Evolutionary conservation across 2,888 invertebrate species (phyloP).

Genomic region (Rhagonycha lutea): DNA sequence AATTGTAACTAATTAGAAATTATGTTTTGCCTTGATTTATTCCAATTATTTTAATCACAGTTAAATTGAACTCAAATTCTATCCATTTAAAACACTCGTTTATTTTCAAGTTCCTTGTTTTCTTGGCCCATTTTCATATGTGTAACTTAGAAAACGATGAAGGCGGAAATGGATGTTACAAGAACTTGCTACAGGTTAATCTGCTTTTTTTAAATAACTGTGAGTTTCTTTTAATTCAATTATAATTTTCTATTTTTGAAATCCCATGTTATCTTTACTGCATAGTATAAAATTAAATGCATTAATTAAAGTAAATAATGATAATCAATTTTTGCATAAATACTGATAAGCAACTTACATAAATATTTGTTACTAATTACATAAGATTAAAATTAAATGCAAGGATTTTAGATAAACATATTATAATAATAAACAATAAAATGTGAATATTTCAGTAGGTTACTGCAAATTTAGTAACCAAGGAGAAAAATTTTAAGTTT

Average conservation of each 20-base stretch:
- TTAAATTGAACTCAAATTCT: not conserved
- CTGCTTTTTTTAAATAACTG: not conserved
- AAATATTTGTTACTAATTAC: not conserved
- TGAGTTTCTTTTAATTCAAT: not conserved
- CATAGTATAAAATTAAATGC: not conserved
- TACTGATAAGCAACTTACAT: not conserved
- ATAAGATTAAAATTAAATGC: not conserved
- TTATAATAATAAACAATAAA: not conserved
- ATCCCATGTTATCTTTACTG: not conserved
- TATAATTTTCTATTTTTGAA: not conserved
- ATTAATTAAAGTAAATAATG: not conserved
- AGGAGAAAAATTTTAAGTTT: too few relatives aligned
- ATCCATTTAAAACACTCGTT: not conserved
- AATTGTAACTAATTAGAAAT: not conserved
- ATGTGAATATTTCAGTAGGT: not conserved
- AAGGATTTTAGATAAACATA: not conserved
- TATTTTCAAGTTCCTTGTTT: not conserved
- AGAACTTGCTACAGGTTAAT: not conserved
- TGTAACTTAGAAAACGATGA: not conserved
- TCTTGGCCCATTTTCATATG: not conserved
- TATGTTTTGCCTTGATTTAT: not conserved
- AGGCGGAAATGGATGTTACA: not conserved
- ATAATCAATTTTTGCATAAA: not conserved
- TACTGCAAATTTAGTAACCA: not conserved
- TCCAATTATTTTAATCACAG: not conserved